phyloP scores from a whole-genome alignment of 2,888 invertebrate species.

The Dorcus hopei region DNA sequence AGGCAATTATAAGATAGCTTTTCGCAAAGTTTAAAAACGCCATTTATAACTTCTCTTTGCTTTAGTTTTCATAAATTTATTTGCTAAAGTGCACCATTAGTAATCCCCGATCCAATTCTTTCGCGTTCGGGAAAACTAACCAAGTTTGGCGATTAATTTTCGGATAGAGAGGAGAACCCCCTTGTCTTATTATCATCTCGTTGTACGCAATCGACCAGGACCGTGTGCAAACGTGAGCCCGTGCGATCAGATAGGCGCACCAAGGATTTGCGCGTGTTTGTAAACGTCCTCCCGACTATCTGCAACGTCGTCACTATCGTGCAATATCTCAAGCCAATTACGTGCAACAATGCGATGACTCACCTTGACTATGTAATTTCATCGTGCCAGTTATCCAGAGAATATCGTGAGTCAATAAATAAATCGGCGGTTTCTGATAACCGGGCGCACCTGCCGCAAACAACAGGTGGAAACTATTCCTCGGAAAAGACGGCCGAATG shows the following conservation, averaged over 20 bases:
- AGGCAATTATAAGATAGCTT: too few relatives aligned
- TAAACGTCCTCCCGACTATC: background rate
- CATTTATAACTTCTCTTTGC: too few relatives aligned
- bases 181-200: background rate
- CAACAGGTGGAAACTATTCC: background rate
- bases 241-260: background rate
- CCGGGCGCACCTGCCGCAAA: background rate
- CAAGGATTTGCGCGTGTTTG: conserved; percentile 1
- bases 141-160: too few relatives aligned
- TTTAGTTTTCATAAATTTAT: too few relatives aligned
- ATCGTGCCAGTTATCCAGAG: background rate
- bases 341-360: background rate
- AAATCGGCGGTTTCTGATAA: too few relatives aligned
- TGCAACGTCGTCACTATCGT: background rate
- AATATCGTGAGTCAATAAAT: too few relatives aligned
- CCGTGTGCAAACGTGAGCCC: background rate
- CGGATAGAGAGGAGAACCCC: background rate
- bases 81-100: too few relatives aligned
- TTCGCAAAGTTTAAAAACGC: too few relatives aligned
- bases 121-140: too few relatives aligned
- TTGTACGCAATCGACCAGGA: background rate
- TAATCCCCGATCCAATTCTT: too few relatives aligned
- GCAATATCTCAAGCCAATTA: conserved; percentile 2
- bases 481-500: too few relatives aligned
- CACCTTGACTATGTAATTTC: background rate